Percentiles rank a stretch among this genome's conserved stretches.
Evolutionary conservation across 1,140 invertebrate species (phyloP).

Genomic region (Scaptomyza hsui): DNA sequence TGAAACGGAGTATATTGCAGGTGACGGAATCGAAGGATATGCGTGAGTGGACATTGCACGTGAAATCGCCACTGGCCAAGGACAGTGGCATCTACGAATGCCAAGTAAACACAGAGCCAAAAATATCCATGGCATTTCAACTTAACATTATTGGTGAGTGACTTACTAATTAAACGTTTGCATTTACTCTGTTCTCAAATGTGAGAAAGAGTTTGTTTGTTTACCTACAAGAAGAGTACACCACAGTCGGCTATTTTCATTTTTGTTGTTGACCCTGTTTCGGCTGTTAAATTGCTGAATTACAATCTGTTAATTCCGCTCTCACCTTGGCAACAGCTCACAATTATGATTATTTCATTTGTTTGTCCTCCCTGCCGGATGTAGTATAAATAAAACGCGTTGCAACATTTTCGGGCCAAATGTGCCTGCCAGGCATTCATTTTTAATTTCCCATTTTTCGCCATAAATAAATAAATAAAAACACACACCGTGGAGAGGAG

Average conservation of each 20-base stretch:
- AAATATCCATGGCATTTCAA: conserved; percentile 94
- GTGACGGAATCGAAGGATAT: conserved; percentile 93
- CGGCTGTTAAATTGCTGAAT: not conserved
- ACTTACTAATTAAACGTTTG: conserved; percentile 84
- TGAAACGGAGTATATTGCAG: conserved; percentile 84
- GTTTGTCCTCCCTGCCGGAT: conserved; percentile 6
- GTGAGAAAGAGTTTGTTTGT: no score
- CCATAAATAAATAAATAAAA: conserved; percentile 74
- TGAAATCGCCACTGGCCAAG: conserved; percentile 93
- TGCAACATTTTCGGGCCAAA: conserved; percentile 41
- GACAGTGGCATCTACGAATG: conserved; percentile 95
- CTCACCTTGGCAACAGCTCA: conserved; percentile 13
- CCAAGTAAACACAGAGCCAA: conserved; percentile 96
- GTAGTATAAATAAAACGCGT: not conserved
- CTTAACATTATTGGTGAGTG: conserved; percentile 95
- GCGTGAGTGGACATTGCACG: conserved; percentile 96
- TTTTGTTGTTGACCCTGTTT: not conserved
- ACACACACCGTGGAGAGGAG: not conserved
- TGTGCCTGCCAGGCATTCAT: conserved; percentile 60
- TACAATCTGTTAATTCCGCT: not conserved
- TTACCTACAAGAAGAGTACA: no score
- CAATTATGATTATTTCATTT: conserved; percentile 68
- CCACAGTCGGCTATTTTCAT: no score
- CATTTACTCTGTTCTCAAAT: no score
- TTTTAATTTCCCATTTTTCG: conserved; percentile 74